Conservation (phyloP, 2,888 invertebrate genomes). For the Zaprionus bogoriensis region DNA sequence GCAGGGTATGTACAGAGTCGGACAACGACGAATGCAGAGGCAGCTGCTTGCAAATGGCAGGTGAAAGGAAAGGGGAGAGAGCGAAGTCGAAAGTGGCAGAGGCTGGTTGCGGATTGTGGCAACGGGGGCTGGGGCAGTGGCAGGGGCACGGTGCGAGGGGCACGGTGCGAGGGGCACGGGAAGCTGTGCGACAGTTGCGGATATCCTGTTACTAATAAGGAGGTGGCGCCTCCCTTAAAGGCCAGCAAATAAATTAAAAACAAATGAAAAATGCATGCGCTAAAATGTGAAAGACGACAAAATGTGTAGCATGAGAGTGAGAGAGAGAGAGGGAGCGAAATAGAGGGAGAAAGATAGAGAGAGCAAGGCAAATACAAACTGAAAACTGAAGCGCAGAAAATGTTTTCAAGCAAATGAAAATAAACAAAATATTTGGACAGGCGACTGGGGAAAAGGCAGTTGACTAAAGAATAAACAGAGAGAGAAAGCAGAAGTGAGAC, state of each 20-base stretch:
- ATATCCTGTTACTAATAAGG: slow-evolving; percentile 15
- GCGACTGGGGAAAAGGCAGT: slow-evolving; percentile 37
- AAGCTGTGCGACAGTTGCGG: not conserved
- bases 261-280: slow-evolving; percentile 41
- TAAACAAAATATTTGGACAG: slow-evolving; percentile 52
- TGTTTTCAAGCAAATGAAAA: slow-evolving; percentile 50
- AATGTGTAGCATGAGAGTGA: slow-evolving; percentile 27
- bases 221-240: not conserved
- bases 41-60: not conserved
- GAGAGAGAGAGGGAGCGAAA: slow-evolving; percentile 1
- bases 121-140: not conserved
- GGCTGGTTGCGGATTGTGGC: not conserved
- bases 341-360: slow-evolving; percentile 12
- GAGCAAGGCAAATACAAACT: slow-evolving; percentile 35
- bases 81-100: no score
- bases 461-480: slow-evolving; percentile 29
- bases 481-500: not conserved
- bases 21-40: not conserved
- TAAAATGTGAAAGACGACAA: slow-evolving; percentile 16
- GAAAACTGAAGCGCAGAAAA: slow-evolving; percentile 31
- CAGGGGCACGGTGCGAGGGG: not conserved
- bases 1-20: not conserved
- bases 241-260: slow-evolving; percentile 37
- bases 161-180: not conserved
- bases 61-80: not conserved